A percentile compares a stretch with the other conserved stretches of the same genome.
phyloP scores from a whole-genome alignment of 2,113 vertebrate genomes.

The Mus spicilegus region DNA sequence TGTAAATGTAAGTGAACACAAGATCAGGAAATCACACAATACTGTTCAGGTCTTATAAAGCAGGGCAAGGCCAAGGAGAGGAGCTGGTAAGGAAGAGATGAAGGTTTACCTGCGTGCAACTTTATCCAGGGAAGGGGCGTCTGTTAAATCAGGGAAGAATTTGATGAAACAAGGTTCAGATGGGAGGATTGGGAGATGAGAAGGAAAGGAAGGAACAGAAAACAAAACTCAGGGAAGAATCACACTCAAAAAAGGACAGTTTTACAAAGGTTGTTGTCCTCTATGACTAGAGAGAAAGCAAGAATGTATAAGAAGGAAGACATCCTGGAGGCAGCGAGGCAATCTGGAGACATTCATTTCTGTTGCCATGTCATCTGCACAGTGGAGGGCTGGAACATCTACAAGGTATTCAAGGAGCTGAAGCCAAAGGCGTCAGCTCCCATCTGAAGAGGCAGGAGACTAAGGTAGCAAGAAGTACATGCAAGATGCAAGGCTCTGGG shows the following conservation, averaged over 20 bases:
- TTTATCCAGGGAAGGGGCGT: background rate
- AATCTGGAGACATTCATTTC: background rate
- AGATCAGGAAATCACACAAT: background rate
- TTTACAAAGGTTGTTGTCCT: background rate
- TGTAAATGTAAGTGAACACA: background rate
- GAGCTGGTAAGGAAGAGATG: background rate
- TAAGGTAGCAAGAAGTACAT: background rate
- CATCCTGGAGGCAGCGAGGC: background rate
- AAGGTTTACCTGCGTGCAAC: background rate
- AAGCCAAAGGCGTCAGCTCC: too few relatives aligned
- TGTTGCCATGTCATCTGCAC: background rate
- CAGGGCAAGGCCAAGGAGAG: background rate
- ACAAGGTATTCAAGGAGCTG: too few relatives aligned
- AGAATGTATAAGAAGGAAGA: background rate
- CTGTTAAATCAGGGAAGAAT: background rate
- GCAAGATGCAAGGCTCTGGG: background rate
- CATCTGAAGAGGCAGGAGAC: background rate
- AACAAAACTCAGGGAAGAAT: background rate
- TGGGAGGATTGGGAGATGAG: fast-evolving
- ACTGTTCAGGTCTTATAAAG: background rate
- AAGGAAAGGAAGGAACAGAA: background rate
- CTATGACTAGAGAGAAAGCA: background rate
- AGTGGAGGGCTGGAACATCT: background rate
- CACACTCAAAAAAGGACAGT: background rate
- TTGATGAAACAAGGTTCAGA: background rate